Conservation (phyloP, 1,140 invertebrate species). For the Diuraphis noxia region DNA sequence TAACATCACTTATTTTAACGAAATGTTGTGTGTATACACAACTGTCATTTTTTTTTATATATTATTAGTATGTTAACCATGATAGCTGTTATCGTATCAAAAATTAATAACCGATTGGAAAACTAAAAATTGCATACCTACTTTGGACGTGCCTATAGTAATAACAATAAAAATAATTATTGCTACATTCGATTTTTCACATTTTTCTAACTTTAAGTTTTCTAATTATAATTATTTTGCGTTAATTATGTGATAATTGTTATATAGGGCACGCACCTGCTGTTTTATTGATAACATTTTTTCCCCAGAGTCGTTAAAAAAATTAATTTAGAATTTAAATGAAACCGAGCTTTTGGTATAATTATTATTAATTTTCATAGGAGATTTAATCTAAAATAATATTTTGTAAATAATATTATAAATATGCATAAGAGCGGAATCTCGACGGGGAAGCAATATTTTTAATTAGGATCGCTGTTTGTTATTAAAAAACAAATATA, state of each 20-base stretch:
- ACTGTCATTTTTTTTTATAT: too few species aligned
- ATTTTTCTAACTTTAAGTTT: too few species aligned
- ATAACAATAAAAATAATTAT: not conserved
- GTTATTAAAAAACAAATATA: not conserved
- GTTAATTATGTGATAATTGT: too few species aligned
- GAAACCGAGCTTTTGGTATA: not conserved
- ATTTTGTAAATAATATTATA: not conserved
- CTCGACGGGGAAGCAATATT: not conserved
- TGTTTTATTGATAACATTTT: not conserved
- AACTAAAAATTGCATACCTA: not conserved
- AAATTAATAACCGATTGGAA: not conserved
- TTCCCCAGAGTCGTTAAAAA: not conserved
- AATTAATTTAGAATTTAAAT: conserved; percentile 7
- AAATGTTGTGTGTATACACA: too few species aligned
- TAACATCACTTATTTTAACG: not conserved
- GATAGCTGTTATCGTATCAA: not conserved
- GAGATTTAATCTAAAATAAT: conserved; percentile 3
- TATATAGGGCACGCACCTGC: not conserved
- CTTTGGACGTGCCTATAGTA: too few species aligned
- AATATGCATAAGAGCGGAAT: not conserved
- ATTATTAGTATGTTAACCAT: too few species aligned
- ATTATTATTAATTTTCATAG: not conserved
- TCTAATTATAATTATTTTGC: too few species aligned
- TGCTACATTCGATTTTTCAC: not conserved
- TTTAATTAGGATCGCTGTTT: not conserved